These are phyloP conservation scores for Lepidochrysops patricia DNA, from an alignment of 2,888 invertebrate genomes.

Conservation along the genomic window DNA sequence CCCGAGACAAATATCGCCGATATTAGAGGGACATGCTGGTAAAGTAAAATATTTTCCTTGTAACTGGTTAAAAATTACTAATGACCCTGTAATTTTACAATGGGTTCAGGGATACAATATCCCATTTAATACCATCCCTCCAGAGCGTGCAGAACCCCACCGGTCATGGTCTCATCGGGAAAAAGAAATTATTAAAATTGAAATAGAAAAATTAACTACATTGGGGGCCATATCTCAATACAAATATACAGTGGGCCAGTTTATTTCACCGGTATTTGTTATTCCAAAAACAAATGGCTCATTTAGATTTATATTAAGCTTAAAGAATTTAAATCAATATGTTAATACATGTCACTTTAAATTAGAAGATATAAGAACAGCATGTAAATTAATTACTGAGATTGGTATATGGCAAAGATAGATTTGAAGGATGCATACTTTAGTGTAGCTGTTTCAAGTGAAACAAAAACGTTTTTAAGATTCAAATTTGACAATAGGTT, in stretches of 20 bases:
- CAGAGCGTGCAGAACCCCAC: too few species aligned
- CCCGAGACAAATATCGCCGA: neutral
- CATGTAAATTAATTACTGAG: neutral
- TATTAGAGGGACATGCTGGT: neutral
- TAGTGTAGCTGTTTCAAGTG: neutral
- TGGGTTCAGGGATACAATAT: neutral
- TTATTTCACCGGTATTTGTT: neutral
- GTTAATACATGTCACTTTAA: neutral
- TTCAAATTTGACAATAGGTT: slow-evolving; percentile 12
- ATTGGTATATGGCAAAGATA: neutral
- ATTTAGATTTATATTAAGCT: neutral
- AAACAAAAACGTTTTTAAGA: slow-evolving; percentile 14
- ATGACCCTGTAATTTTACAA: neutral
- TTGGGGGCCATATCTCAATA: too few species aligned
- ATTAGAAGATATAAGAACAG: neutral
- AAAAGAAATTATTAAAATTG: too few species aligned
- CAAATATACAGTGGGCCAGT: too few species aligned
- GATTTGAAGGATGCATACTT: neutral
- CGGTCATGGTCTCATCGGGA: too few species aligned
- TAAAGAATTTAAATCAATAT: neutral
- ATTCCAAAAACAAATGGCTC: neutral
- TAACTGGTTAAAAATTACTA: neutral
- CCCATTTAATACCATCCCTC: neutral
- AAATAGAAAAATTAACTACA: too few species aligned
- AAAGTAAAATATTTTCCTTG: neutral